phyloP scores from a whole-genome alignment of 2,888 invertebrate genomes.

The Acanthosepion lycidas region DNA sequence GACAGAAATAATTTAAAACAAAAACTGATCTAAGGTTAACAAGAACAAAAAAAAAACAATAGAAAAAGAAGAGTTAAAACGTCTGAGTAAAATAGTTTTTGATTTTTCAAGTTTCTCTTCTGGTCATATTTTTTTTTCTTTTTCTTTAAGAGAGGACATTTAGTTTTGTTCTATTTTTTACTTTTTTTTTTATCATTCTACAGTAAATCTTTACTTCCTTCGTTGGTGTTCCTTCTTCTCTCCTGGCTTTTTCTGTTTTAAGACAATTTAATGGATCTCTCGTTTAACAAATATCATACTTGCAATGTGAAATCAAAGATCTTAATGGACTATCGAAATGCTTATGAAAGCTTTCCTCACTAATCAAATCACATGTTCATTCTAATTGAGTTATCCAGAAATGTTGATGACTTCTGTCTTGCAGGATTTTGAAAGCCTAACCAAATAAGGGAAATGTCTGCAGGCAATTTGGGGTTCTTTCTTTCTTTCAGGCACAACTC shows the following conservation, averaged over 20 bases:
- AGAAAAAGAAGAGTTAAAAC: not conserved
- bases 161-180: not conserved
- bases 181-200: not conserved
- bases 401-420: conserved; percentile 41
- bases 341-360: conserved; percentile 45
- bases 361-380: conserved; percentile 46
- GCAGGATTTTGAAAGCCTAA: conserved; percentile 37
- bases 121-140: not conserved
- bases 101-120: not conserved
- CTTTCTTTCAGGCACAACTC: not conserved
- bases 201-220: not conserved
- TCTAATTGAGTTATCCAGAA: conserved; percentile 40
- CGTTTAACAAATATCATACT: conserved; percentile 43
- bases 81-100: not conserved
- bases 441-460: conserved; percentile 43
- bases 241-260: not conserved
- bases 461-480: not conserved
- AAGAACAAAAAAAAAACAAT: not conserved
- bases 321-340: conserved; percentile 40
- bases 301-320: conserved; percentile 40
- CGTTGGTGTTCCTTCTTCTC: not conserved
- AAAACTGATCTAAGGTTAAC: not conserved
- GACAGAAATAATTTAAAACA: conserved; percentile 33
- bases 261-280: conserved; percentile 45
- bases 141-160: not conserved